A percentile compares a stretch with the other conserved stretches of the same genome.
These are phyloP conservation scores for Scaptomyza hsui DNA, from an alignment of 1,140 invertebrate species.

Conservation along the genomic window DNA sequence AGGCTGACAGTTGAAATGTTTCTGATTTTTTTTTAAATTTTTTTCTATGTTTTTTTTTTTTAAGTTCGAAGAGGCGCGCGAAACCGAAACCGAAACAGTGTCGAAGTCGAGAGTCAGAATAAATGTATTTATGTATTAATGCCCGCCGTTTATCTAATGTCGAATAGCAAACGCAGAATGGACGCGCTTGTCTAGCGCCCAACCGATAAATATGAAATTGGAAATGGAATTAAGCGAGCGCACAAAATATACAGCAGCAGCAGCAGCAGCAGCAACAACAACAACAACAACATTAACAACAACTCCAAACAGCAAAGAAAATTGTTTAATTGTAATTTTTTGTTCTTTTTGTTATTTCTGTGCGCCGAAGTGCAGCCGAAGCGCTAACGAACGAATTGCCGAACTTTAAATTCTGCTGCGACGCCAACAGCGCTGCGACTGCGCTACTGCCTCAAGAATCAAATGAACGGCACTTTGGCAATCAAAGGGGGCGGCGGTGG, in stretches of 20 bases:
- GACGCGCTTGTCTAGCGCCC: conserved; percentile 58
- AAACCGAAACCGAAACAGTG: conserved; percentile 10
- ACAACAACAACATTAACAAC: conserved; percentile 12
- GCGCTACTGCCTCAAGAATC: not conserved
- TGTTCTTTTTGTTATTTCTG: conserved; percentile 3
- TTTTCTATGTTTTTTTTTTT: conserved; percentile 8
- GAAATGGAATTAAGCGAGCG: conserved; percentile 57
- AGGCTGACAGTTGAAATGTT: conserved; percentile 56
- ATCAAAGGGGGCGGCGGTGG: too few species aligned
- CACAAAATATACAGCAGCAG: conserved; percentile 10
- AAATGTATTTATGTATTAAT: not conserved
- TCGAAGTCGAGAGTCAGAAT: not conserved
- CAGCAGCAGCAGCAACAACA: conserved; percentile 13
- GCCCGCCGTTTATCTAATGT: conserved; percentile 11
- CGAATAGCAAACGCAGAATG: conserved; percentile 63
- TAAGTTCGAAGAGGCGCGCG: conserved; percentile 34
- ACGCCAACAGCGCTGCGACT: conserved; percentile 14
- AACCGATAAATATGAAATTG: conserved; percentile 73
- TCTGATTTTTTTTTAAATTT: conserved; percentile 40
- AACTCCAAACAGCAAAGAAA: conserved; percentile 55
- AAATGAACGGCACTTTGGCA: not conserved
- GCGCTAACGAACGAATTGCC: conserved; percentile 29
- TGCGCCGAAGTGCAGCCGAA: conserved; percentile 46
- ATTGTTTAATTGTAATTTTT: conserved; percentile 75
- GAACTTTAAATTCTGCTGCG: conserved; percentile 34